These are phyloP conservation scores for Wasmannia auropunctata DNA, from an alignment of 1,140 invertebrate species.

Conservation along the genomic window DNA sequence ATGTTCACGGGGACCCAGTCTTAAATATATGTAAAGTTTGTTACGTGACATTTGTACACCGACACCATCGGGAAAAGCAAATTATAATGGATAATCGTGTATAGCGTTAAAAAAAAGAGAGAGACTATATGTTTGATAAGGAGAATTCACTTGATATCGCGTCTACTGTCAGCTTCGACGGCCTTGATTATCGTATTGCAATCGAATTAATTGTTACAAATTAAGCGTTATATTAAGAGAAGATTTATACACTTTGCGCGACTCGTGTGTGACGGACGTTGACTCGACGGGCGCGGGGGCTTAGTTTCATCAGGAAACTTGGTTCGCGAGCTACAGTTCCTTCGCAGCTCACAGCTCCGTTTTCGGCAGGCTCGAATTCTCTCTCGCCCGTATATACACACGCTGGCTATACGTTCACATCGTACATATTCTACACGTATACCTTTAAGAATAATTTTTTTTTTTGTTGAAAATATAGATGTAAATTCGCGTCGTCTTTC, in stretches of 20 bases:
- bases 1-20: neutral
- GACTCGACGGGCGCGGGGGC: neutral
- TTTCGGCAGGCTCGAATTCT: neutral
- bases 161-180: slow-evolving; percentile 51
- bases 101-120: slow-evolving; percentile 21
- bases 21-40: slow-evolving; percentile 30
- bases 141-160: slow-evolving; percentile 28
- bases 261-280: neutral
- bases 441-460: neutral
- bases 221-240: slow-evolving; percentile 44
- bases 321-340: neutral
- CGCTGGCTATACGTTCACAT: neutral
- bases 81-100: slow-evolving; percentile 24
- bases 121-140: slow-evolving; percentile 44
- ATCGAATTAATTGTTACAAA: slow-evolving; percentile 51
- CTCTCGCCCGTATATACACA: neutral
- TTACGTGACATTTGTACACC: slow-evolving; percentile 30
- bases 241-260: slow-evolving; percentile 3
- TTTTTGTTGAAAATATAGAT: neutral
- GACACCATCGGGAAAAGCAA: neutral
- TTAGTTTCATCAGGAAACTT: neutral
- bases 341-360: neutral
- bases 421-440: neutral
- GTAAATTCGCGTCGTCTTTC: slow-evolving; percentile 16
- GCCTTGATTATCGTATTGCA: slow-evolving; percentile 55